These are phyloP conservation scores for Arothron firmamentum DNA, from an alignment of 2,113 vertebrate species.

Conservation along the genomic window DNA sequence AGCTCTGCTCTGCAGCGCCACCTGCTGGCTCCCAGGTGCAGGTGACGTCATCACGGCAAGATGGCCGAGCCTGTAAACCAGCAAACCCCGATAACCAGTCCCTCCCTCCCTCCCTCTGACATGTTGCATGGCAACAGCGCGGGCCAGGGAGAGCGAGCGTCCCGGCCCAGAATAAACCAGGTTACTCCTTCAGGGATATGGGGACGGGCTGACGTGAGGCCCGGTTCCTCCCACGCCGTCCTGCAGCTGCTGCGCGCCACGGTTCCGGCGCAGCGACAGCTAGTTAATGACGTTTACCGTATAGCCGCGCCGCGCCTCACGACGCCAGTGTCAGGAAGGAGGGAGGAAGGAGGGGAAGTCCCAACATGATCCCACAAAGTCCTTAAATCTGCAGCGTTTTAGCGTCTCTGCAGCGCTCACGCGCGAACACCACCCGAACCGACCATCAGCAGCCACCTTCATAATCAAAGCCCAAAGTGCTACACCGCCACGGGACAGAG, in stretches of 20 bases:
- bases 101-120: conserved; percentile 10
- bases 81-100: too few relatives aligned
- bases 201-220: conserved; percentile 56
- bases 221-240: conserved; percentile 55
- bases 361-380: too few relatives aligned
- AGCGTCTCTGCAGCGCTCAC: neutral
- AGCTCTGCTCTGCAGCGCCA: too few relatives aligned
- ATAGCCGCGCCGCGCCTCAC: conserved; percentile 32
- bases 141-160: conserved; percentile 40
- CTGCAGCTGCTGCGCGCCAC: conserved; percentile 32
- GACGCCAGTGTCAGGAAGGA: neutral
- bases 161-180: conserved; percentile 65
- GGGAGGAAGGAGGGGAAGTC: neutral
- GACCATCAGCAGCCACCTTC: conserved; percentile 10
- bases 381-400: too few relatives aligned
- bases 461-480: conserved; percentile 35
- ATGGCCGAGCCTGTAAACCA: too few relatives aligned
- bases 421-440: neutral
- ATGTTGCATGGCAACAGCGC: conserved; percentile 55
- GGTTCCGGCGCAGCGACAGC: conserved; percentile 27
- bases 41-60: too few relatives aligned
- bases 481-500: conserved; percentile 10
- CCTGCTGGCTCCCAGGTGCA: too few relatives aligned
- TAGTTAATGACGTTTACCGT: conserved; percentile 12
- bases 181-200: conserved; percentile 63